phyloP scores from a whole-genome alignment of 2,888 invertebrate species.

The Buathra laborator region DNA sequence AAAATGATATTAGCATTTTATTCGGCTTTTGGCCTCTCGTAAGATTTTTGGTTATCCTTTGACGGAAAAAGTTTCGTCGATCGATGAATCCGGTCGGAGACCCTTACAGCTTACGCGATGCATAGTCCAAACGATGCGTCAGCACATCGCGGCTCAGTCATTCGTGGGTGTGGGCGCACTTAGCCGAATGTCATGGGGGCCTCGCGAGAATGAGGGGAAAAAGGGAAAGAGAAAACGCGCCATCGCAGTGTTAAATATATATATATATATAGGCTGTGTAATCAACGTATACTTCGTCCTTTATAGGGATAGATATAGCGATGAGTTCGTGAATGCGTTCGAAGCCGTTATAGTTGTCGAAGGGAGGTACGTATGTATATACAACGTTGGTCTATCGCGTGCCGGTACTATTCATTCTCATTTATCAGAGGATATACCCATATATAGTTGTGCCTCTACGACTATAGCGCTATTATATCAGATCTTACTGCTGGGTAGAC shows the following conservation, averaged over 20 bases:
- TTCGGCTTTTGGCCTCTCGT: neutral
- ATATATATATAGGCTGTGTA: neutral
- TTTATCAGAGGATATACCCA: slow-evolving; percentile 41
- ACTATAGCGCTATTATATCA: neutral
- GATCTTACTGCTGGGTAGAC: slow-evolving; percentile 7
- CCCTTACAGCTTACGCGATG: neutral
- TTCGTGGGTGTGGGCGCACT: slow-evolving; percentile 32
- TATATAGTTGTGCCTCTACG: neutral
- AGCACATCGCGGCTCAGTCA: slow-evolving; percentile 35
- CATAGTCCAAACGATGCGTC: slow-evolving; percentile 5
- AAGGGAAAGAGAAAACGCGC: slow-evolving; percentile 25
- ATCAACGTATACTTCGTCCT: neutral
- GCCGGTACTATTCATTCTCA: slow-evolving; percentile 50
- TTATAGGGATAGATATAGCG: slow-evolving; percentile 26
- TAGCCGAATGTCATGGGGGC: slow-evolving; percentile 31
- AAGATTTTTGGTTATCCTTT: neutral
- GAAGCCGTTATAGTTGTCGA: slow-evolving; percentile 41
- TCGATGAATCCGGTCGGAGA: neutral
- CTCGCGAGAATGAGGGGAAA: neutral
- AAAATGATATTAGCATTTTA: no score
- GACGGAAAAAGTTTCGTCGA: neutral
- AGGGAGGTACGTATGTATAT: slow-evolving; percentile 5
- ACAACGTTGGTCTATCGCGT: slow-evolving; percentile 31
- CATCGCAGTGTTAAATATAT: neutral
- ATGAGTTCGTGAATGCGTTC: slow-evolving; percentile 40